A percentile compares a stretch with the other conserved stretches of the same genome.
Evolutionary conservation across 1,140 invertebrate genomes (phyloP).

Genomic region (Bombus turneri): DNA sequence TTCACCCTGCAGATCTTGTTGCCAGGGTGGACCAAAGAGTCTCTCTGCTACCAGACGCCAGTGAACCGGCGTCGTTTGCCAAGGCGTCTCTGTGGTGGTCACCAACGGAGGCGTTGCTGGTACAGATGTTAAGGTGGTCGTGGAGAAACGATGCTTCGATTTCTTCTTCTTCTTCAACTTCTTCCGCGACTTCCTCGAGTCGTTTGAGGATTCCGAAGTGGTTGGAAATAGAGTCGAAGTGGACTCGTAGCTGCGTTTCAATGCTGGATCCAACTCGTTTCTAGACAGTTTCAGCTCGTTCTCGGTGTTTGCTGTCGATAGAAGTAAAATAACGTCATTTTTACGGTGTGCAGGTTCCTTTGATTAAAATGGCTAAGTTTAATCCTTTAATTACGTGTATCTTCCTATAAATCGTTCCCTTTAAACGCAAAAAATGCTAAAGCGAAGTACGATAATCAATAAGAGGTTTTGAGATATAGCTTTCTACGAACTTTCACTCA

Average conservation of each 20-base stretch:
- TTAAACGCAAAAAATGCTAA: no score
- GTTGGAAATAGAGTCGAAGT: slow-evolving; percentile 10
- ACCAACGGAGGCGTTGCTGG: slow-evolving; percentile 35
- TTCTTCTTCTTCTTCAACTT: slow-evolving; percentile 73
- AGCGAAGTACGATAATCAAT: no score
- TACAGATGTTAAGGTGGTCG: slow-evolving; percentile 43
- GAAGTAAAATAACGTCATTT: neutral
- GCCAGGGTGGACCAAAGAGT: slow-evolving; percentile 66
- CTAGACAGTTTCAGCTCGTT: slow-evolving; percentile 55
- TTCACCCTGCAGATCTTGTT: slow-evolving; percentile 34
- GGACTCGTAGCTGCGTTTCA: slow-evolving; percentile 56
- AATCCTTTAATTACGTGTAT: neutral
- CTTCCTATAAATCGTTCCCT: no score
- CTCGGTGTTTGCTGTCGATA: slow-evolving; percentile 62
- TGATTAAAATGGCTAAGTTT: neutral
- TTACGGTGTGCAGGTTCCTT: neutral
- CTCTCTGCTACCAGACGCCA: slow-evolving; percentile 74
- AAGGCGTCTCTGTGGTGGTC: slow-evolving; percentile 58
- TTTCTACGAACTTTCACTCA: neutral
- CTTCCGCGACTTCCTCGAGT: slow-evolving; percentile 43
- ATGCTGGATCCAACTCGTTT: slow-evolving; percentile 47
- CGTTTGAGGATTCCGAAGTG: slow-evolving; percentile 23
- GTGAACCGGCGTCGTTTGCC: slow-evolving; percentile 54
- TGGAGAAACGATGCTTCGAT: slow-evolving; percentile 41
- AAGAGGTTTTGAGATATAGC: neutral